These are phyloP conservation scores for Willisornis vidua DNA, from an alignment of 2,113 vertebrate species.

Conservation along the genomic window DNA sequence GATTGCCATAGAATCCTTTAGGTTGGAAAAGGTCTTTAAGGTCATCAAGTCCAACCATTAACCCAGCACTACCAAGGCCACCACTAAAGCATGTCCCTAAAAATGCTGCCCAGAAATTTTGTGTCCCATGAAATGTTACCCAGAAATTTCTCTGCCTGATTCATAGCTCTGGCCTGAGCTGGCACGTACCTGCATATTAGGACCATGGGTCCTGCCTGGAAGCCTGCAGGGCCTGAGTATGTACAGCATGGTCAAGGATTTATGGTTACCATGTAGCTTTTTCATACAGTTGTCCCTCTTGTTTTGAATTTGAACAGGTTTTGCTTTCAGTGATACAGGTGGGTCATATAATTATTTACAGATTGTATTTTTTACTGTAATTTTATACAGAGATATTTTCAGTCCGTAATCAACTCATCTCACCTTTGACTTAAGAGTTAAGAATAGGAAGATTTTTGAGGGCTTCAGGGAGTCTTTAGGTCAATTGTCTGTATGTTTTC, in stretches of 20 bases:
- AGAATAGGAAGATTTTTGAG: background rate
- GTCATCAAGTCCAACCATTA: background rate
- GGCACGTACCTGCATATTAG: fast-evolving
- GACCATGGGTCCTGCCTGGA: background rate
- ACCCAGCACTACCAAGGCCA: background rate
- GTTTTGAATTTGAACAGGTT: background rate
- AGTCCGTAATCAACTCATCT: background rate
- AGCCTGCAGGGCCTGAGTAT: background rate
- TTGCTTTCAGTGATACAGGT: background rate
- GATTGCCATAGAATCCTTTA: background rate
- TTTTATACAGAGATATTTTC: background rate
- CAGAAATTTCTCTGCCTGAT: background rate
- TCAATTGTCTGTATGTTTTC: too few species aligned
- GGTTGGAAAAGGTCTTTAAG: background rate
- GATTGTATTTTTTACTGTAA: background rate
- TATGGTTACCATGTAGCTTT: background rate
- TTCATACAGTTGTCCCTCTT: background rate
- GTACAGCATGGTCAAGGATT: background rate
- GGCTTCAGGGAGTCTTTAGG: background rate
- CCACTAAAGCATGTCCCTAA: background rate
- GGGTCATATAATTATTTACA: background rate
- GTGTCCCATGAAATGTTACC: background rate
- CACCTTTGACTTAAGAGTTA: background rate
- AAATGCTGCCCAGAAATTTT: background rate
- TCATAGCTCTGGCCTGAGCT: background rate